Percentiles rank a stretch among this genome's conserved stretches.
These are phyloP conservation scores for Leptarthrus brevirostris DNA, from an alignment of 2,888 invertebrate genomes.

Conservation along the genomic window DNA sequence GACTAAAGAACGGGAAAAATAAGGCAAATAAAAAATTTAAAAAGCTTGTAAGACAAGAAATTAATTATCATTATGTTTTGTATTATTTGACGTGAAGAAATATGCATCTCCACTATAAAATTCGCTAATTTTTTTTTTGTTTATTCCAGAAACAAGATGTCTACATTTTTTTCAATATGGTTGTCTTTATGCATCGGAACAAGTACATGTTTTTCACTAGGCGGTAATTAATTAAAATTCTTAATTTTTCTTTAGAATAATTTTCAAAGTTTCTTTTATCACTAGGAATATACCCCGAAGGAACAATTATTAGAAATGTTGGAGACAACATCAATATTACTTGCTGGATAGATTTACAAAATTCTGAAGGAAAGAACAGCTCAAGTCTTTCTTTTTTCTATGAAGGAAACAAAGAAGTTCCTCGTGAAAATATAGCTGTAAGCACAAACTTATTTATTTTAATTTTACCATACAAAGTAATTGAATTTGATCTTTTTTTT, in stretches of 20 bases:
- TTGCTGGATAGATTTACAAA: constrained; percentile 31
- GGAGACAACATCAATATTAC: constrained; percentile 45
- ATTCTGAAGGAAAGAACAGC: constrained; percentile 28
- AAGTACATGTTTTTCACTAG: constrained; percentile 66
- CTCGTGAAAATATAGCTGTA: constrained; percentile 45
- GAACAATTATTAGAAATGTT: constrained; percentile 35
- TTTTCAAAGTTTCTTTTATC: neutral
- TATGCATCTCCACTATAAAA: too few relatives aligned
- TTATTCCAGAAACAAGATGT: constrained; percentile 1
- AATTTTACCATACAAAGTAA: neutral
- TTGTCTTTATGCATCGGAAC: neutral
- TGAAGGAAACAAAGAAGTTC: constrained; percentile 34
- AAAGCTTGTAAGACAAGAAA: too few relatives aligned
- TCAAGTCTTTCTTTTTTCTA: constrained; percentile 44
- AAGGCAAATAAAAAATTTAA: too few relatives aligned
- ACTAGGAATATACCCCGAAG: constrained; percentile 30
- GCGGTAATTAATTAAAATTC: constrained; percentile 68
- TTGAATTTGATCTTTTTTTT: neutral
- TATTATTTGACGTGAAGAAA: too few relatives aligned
- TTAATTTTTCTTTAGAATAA: constrained; percentile 28
- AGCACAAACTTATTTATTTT: neutral
- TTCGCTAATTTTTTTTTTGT: neutral
- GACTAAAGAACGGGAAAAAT: too few relatives aligned
- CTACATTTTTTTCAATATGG: constrained; percentile 19
- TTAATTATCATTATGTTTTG: too few relatives aligned